These are phyloP conservation scores for Hycleus phaleratus DNA, from an alignment of 1,140 invertebrate genomes.

Conservation along the genomic window DNA sequence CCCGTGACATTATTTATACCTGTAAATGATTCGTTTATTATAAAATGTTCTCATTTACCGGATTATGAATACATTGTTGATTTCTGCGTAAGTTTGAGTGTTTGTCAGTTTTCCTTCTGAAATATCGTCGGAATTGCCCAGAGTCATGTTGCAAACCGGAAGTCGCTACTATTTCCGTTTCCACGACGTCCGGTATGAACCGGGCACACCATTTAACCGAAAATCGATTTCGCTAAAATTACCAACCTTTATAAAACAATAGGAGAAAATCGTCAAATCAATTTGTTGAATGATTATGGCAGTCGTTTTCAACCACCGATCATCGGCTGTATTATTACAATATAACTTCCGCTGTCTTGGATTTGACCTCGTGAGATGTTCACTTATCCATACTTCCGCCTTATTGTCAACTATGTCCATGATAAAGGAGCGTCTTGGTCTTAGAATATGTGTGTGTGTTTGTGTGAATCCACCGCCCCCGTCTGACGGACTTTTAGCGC, in stretches of 20 bases:
- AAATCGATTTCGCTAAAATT: constrained; percentile 26
- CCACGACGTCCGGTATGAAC: constrained; percentile 11
- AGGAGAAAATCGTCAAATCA: constrained; percentile 15
- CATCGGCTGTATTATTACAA: constrained; percentile 19
- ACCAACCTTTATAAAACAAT: constrained; percentile 15
- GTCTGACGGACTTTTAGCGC: neutral
- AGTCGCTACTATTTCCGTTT: constrained; percentile 24
- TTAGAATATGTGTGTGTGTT: neutral
- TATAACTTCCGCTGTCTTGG: constrained; percentile 20
- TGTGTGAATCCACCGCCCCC: neutral
- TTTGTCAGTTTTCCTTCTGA: neutral
- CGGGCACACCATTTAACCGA: constrained; percentile 15
- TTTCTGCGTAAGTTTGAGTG: too few relatives aligned
- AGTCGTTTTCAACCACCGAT: neutral
- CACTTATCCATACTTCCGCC: constrained; percentile 28
- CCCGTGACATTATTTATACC: too few relatives aligned
- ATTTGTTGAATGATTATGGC: neutral
- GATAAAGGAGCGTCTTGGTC: constrained; percentile 7
- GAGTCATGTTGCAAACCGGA: constrained; percentile 20
- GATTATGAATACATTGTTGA: too few relatives aligned
- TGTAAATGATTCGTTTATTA: too few relatives aligned
- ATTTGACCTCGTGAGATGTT: constrained; percentile 24
- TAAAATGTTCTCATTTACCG: too few relatives aligned
- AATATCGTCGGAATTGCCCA: constrained; percentile 9
- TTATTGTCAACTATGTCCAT: constrained; percentile 6